Percentiles rank a stretch among this genome's conserved stretches.
These are phyloP conservation scores for Panthera leo DNA, from an alignment of 2,113 vertebrate species.

Conservation along the genomic window DNA sequence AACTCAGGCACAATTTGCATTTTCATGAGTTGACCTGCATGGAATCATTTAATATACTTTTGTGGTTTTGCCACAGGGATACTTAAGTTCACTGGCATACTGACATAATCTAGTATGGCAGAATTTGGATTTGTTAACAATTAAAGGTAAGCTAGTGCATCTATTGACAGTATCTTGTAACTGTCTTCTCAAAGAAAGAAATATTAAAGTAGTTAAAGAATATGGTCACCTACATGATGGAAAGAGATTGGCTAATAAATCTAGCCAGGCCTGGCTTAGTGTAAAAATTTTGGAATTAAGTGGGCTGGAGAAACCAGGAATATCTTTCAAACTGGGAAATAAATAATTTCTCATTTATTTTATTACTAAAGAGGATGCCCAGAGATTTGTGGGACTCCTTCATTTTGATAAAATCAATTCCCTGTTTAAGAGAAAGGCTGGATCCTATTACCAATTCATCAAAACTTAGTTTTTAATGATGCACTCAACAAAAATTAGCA, in stretches of 20 bases:
- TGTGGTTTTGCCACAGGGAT: neutral
- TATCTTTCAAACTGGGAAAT: neutral
- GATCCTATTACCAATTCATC: neutral
- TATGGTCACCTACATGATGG: neutral
- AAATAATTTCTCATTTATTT: neutral
- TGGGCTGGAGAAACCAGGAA: neutral
- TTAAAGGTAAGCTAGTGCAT: neutral
- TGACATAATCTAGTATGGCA: neutral
- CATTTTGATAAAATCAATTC: slow-evolving; percentile 1
- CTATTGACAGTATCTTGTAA: neutral
- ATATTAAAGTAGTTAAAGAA: neutral
- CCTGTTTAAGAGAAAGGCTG: neutral
- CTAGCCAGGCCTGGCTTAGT: neutral
- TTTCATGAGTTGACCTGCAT: neutral
- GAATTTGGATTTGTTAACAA: neutral
- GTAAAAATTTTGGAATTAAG: neutral
- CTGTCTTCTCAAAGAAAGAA: neutral
- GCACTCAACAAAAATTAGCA: neutral
- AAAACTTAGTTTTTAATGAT: neutral
- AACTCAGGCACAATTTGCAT: neutral
- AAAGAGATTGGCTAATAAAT: neutral
- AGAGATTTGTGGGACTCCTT: neutral
- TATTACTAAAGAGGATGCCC: neutral
- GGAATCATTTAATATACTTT: neutral
- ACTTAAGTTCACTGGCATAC: neutral